A percentile compares a stretch with the other conserved stretches of the same genome.
These are phyloP conservation scores for Oophaga pumilio DNA, from an alignment of 2,113 vertebrate species.

Conservation along the genomic window DNA sequence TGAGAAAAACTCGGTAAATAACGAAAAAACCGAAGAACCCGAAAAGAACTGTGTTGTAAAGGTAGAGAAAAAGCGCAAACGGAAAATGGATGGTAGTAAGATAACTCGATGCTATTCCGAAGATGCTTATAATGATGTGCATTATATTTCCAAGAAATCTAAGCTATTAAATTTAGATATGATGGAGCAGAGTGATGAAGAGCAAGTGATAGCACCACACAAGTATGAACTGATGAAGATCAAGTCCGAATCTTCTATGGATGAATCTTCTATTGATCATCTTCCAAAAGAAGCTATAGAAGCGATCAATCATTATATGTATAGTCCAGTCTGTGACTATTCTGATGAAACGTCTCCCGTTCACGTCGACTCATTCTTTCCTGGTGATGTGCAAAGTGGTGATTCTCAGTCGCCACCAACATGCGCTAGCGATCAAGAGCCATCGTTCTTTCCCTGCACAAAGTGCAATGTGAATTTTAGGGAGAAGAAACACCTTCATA, in stretches of 20 bases:
- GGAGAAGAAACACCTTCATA: constrained; percentile 91
- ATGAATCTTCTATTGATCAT: constrained; percentile 73
- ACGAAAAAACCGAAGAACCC: constrained; percentile 81
- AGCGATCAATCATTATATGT: constrained; percentile 79
- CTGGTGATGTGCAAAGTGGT: constrained; percentile 66
- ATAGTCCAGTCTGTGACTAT: constrained; percentile 75
- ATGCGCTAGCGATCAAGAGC: constrained; percentile 80
- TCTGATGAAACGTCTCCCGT: constrained; percentile 80
- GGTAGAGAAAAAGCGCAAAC: constrained; percentile 80
- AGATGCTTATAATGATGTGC: constrained; percentile 79
- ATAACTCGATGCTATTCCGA: constrained; percentile 84
- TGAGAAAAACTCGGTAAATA: constrained; percentile 81
- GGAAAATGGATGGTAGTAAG: constrained; percentile 81
- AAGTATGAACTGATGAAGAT: constrained; percentile 76
- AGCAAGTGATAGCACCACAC: constrained; percentile 73
- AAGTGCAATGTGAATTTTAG: constrained; percentile 93
- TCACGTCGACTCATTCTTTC: constrained; percentile 79
- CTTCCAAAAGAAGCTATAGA: constrained; percentile 71
- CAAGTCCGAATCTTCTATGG: constrained; percentile 77
- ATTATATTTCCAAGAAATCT: constrained; percentile 76
- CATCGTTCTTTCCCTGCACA: constrained; percentile 87
- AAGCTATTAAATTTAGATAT: constrained; percentile 72
- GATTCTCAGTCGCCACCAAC: constrained; percentile 79
- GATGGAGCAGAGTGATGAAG: constrained; percentile 76
- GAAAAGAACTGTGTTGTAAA: constrained; percentile 75